Evolutionary conservation across 2,888 invertebrate species (phyloP).

Genomic region (Gandaritis pyraliata): DNA sequence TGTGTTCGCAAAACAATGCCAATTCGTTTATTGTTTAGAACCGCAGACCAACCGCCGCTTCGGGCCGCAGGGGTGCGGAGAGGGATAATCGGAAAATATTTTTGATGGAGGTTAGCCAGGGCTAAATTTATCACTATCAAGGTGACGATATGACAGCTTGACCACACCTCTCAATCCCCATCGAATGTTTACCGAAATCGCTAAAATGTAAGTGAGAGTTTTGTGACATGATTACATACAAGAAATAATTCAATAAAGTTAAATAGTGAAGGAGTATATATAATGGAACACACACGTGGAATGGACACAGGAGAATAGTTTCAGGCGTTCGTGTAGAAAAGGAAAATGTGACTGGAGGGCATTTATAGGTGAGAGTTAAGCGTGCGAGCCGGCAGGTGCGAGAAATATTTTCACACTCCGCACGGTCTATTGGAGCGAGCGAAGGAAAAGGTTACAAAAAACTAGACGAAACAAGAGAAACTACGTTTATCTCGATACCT

Average conservation of each 20-base stretch:
- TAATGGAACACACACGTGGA: no score
- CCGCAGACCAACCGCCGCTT: slow-evolving; percentile 37
- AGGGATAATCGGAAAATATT: slow-evolving; percentile 63
- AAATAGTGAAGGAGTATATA: slow-evolving; percentile 37
- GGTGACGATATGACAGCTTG: slow-evolving; percentile 63
- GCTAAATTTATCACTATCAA: slow-evolving; percentile 79
- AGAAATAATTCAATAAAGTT: slow-evolving; percentile 8
- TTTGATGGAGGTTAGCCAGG: slow-evolving; percentile 66
- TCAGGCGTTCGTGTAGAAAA: slow-evolving; percentile 51
- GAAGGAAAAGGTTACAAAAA: slow-evolving; percentile 57
- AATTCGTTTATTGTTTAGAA: slow-evolving; percentile 62
- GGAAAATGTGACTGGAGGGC: slow-evolving; percentile 67
- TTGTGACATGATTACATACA: neutral
- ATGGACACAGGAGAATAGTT: slow-evolving; percentile 51
- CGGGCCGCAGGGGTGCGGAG: slow-evolving; percentile 47
- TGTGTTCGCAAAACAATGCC: slow-evolving; percentile 63
- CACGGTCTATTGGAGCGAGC: slow-evolving; percentile 43
- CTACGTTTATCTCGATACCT: slow-evolving; percentile 43
- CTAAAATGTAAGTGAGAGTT: slow-evolving; percentile 7
- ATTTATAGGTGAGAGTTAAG: slow-evolving; percentile 60
- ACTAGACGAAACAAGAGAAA: slow-evolving; percentile 50
- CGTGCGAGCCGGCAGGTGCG: slow-evolving; percentile 70
- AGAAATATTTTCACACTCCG: slow-evolving; percentile 56
- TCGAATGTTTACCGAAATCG: slow-evolving; percentile 57
- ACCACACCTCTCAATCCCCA: slow-evolving; percentile 64